Conservation (phyloP, 1,140 invertebrate species). For the Steinernema feltiae region DNA sequence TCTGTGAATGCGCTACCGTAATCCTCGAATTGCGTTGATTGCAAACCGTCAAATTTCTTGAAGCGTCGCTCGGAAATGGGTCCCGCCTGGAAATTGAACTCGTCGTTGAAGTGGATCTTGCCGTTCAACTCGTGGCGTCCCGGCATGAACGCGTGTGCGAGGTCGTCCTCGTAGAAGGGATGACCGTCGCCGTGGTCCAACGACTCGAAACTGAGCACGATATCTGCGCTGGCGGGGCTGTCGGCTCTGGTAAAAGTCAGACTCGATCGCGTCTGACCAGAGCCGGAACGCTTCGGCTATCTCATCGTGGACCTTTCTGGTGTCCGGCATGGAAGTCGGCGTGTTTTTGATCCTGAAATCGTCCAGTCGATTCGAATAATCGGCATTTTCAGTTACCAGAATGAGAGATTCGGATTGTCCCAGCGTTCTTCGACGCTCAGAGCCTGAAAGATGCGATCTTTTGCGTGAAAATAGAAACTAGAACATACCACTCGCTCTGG, state of each 20-base stretch:
- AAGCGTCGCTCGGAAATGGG: not conserved
- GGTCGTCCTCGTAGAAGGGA: conserved; percentile 2
- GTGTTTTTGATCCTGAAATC: not conserved
- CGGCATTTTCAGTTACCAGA: not conserved
- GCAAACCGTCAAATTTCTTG: not conserved
- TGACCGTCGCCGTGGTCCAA: not conserved
- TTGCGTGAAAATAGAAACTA: no score
- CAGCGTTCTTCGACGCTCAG: not conserved
- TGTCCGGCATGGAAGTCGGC: not conserved
- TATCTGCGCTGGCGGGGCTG: not conserved
- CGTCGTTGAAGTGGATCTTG: not conserved
- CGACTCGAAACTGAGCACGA: not conserved
- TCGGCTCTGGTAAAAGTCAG: not conserved
- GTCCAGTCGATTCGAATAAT: not conserved
- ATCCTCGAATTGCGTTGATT: not conserved
- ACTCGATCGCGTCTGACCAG: not conserved
- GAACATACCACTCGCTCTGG: no score
- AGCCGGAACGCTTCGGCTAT: not conserved
- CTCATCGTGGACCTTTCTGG: not conserved
- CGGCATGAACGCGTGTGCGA: not conserved
- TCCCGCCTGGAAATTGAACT: not conserved
- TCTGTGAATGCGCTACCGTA: no score
- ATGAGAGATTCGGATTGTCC: not conserved
- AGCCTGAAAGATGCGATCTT: no score
- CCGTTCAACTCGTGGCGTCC: not conserved